A percentile compares a stretch with the other conserved stretches of the same genome.
Conservation (phyloP, 2,113 vertebrate genomes). For the Megalops atlanticus region DNA sequence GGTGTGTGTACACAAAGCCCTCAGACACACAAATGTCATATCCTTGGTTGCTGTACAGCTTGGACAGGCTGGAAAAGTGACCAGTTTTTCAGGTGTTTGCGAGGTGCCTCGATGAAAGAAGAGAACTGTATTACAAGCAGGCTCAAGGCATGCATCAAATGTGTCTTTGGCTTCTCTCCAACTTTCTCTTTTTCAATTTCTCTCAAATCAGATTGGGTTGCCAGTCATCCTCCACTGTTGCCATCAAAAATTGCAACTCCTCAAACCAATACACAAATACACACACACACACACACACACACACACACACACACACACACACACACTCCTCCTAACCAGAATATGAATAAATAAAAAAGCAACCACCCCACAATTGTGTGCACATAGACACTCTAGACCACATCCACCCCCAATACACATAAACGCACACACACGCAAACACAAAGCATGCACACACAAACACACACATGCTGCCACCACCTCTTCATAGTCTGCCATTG, state of each 20-base stretch:
- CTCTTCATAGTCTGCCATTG: slow-evolving; percentile 27
- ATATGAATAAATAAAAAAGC: no score
- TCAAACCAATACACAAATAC: neutral
- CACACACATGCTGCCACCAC: neutral
- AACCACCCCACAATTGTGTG: no score
- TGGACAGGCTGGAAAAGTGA: no score
- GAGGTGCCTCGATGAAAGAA: no score
- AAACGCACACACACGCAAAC: slow-evolving; percentile 6
- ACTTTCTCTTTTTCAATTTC: slow-evolving; percentile 35
- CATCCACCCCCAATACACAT: no score
- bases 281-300: neutral
- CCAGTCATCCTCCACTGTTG: slow-evolving; percentile 45
- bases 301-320: neutral
- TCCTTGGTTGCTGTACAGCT: no score
- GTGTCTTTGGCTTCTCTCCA: slow-evolving; percentile 27
- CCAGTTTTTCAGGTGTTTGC: no score
- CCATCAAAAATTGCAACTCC: slow-evolving; percentile 26
- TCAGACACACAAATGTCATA: no score
- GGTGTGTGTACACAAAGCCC: no score
- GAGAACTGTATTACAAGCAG: neutral
- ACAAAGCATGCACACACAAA: no score
- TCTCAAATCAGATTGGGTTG: slow-evolving; percentile 47
- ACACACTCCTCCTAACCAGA: no score
- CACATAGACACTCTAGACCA: no score
- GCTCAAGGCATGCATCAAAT: slow-evolving; percentile 16